Evolutionary conservation across 2,888 invertebrate species (phyloP).

Genomic region (Pyralis farinalis): DNA sequence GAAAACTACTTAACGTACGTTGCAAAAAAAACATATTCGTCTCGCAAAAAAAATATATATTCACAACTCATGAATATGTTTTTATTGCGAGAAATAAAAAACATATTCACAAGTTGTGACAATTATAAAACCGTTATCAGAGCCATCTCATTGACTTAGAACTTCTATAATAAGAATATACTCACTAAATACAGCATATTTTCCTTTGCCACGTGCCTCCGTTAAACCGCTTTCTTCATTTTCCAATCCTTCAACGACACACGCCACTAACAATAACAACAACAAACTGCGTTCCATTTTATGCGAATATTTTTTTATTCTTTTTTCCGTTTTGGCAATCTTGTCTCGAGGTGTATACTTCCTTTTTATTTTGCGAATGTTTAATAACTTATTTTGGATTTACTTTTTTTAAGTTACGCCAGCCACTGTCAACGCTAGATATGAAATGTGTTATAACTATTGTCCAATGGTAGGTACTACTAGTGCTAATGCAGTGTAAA

Average conservation of each 20-base stretch:
- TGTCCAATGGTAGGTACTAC: constrained; percentile 4
- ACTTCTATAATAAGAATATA: too few species aligned
- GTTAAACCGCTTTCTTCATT: constrained; percentile 25
- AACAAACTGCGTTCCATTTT: constrained; percentile 18
- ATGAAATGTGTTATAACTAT: background rate
- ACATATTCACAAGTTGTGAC: constrained; percentile 11
- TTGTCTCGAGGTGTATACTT: constrained; percentile 8
- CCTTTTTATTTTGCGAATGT: background rate
- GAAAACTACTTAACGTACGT: too few species aligned
- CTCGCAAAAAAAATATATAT: too few species aligned
- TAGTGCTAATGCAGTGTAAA: constrained; percentile 28
- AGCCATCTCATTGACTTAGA: too few species aligned
- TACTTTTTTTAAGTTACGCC: background rate
- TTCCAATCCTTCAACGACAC: constrained; percentile 23
- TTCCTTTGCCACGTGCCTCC: constrained; percentile 59
- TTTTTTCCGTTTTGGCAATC: constrained; percentile 12
- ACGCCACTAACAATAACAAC: constrained; percentile 18
- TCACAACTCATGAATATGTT: too few species aligned
- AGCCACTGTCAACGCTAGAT: background rate
- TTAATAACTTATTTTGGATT: too few species aligned
- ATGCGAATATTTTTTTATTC: background rate
- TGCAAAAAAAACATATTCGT: too few species aligned
- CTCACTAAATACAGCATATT: constrained; percentile 66
- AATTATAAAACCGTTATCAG: too few species aligned
- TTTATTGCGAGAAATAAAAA: constrained; percentile 1